Base-by-base conservation (phyloP, 2,888 invertebrate genomes). In the Eumacrocentrus americanus region DNA sequence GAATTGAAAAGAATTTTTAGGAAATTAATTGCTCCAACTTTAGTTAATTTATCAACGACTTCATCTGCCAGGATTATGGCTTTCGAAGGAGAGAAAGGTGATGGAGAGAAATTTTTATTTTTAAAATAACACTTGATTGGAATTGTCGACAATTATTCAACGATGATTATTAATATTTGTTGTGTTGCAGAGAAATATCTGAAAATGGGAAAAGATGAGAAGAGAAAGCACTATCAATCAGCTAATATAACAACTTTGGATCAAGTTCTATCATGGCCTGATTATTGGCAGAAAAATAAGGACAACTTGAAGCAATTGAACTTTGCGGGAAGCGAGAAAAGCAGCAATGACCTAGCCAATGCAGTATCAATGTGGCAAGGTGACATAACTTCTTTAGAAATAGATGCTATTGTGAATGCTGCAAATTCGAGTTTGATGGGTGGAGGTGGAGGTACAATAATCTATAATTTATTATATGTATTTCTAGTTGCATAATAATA, bases 391-490 rank as follows among this genome's bases (percentile, higher is more conserved):
- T 84, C 84, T 52, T 82, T 96, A 46, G 91, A 92, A 84, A 85
- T 95, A 59, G 94, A 94, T 83, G 91, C 89, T 0, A 93, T 95
- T 70, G 94, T 94, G 0, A 95, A 95, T 84, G 95, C 95, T 34
- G 95, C 95, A 0, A 95, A 95, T 81, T 85, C 85, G 0, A 79
- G 81, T 16, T 81, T 95, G 40, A 78, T 85, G 47, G 92, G 92
- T 5, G 95, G 95, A 20, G 94, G 94, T 23, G 94, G 95, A 77
- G 87, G 87, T 86, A 77, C 55, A 2, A 40, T 12, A 42, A 14
- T 37, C n/a, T 7, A 20, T 47, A 22, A 22, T 25, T 47, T 25
- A 11, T 48, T n/a, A 34, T 4, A 11, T 7, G 14, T 22, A 12
- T 29, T 22, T 29, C 4, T 14, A 22, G 6, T 25, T 3, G 29